These are phyloP conservation scores for Chromoteleia sp. DNA, from an alignment of 2,888 invertebrate genomes.

Conservation along the genomic window DNA sequence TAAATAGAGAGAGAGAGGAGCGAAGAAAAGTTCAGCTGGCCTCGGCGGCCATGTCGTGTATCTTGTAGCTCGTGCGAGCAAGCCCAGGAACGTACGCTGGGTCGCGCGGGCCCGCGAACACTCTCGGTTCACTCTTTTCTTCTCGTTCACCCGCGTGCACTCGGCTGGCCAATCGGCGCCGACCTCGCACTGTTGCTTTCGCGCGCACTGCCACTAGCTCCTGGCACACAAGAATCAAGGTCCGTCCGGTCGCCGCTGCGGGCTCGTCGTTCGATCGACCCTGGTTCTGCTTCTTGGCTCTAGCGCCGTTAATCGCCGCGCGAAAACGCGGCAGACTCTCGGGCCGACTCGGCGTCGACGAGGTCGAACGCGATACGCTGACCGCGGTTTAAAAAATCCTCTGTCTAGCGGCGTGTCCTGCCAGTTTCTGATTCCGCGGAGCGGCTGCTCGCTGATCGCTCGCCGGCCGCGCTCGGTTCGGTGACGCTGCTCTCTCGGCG, in stretches of 20 bases:
- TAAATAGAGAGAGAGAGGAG: conserved; percentile 44
- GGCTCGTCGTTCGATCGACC: neutral
- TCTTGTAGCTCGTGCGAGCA: conserved; percentile 61
- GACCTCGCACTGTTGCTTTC: conserved; percentile 18
- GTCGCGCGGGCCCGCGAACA: conserved; percentile 25
- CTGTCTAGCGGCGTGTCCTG: conserved; percentile 67
- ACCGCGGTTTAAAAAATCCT: conserved; percentile 27
- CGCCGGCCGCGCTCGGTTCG: conserved; percentile 76
- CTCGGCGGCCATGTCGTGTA: conserved; percentile 82
- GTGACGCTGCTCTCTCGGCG: conserved; percentile 74
- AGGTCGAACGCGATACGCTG: neutral
- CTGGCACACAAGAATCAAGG: neutral
- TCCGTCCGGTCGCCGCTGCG: neutral
- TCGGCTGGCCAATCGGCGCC: conserved; percentile 15
- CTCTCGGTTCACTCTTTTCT: conserved; percentile 26
- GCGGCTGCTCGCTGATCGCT: conserved; percentile 62
- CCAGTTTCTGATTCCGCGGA: conserved; percentile 67
- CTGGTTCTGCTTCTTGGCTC: neutral
- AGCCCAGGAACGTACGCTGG: conserved; percentile 53
- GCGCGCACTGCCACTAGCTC: conserved; percentile 18
- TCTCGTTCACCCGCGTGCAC: conserved; percentile 39
- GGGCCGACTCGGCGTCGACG: neutral
- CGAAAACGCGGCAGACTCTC: neutral
- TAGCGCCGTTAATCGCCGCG: neutral
- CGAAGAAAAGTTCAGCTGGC: conserved; percentile 81